Evolutionary conservation across 2,888 invertebrate species (phyloP), one percentile per base, ranked within the genome.

Genomic region (Philereme vetulata): DNA sequence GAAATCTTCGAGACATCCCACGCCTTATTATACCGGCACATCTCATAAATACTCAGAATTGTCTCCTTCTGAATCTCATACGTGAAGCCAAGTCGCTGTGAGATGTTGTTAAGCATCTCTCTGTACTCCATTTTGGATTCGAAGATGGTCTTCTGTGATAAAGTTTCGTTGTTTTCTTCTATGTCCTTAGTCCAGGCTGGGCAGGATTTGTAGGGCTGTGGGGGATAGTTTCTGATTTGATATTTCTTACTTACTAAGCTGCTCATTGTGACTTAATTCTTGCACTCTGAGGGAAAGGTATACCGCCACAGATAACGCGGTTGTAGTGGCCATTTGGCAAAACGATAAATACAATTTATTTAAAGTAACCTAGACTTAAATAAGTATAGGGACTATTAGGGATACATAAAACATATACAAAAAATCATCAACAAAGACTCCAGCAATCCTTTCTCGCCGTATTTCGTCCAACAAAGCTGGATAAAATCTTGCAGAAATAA

Each of bases 1-100:
- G 96, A 96, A 75, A 92, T 85, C 74, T 93, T 80, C 69, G 92
- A 76, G 64, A 95, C 92, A 52, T 94, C 93, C 96, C 96, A 96
- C 0, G 97, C 95, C 80, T 96, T 96, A 72, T 96, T 95, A 80
- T 95, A 96, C 1, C 96, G 93, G 74, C 97, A 97, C 92, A 96
- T 95, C 66, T 96, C 95, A 77, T 95, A 97, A 86, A 97, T 95
- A 48, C 93, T 85, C 51, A 92, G 80, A 8, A 97, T 86, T 5
- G 93, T 85, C 0, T 92, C 89, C 58, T 85, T 79, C 56, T 94
- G 92, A 10, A 94, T 74, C 60, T 89, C 89, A 77, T 94, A 94
- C 67, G 88, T 90, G 83, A 94, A 95, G 9, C 96, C 96, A 4
- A 96, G 87, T 0, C 95, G 92, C 1, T 83, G 85, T 10, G 95